phyloP scores from a whole-genome alignment of 1,140 invertebrate species.

The Planococcus citri region DNA sequence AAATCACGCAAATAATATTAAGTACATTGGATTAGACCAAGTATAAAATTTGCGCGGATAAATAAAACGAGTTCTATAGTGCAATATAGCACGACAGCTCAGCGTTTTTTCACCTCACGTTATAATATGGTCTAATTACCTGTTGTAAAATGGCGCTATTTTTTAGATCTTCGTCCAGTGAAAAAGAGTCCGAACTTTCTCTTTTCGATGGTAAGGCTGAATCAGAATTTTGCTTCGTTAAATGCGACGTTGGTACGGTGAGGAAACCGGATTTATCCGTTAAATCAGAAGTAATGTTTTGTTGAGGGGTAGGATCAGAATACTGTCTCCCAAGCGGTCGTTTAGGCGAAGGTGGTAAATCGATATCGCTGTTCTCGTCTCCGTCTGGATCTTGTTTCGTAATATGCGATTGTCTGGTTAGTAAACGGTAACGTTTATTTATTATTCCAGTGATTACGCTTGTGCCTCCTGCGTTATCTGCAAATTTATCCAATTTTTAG shows the following conservation, averaged over 20 bases:
- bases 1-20: background rate
- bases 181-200: background rate
- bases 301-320: constrained; percentile 13
- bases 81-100: too few species aligned
- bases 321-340: background rate
- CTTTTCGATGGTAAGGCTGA: background rate
- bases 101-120: too few species aligned
- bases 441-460: constrained; percentile 34
- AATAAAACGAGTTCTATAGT: too few species aligned
- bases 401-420: constrained; percentile 51
- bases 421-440: constrained; percentile 43
- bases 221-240: constrained; percentile 11
- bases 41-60: too few species aligned
- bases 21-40: too few species aligned
- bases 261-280: background rate
- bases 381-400: constrained; percentile 43
- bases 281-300: constrained; percentile 1
- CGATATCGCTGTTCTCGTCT: constrained; percentile 14
- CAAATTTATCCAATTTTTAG: background rate
- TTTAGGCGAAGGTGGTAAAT: background rate
- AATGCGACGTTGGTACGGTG: background rate
- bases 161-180: background rate
- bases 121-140: background rate
- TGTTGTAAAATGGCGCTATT: background rate
- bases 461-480: background rate